Conservation (phyloP, 2,888 invertebrate genomes). For the Chrysotoxum bicinctum region DNA sequence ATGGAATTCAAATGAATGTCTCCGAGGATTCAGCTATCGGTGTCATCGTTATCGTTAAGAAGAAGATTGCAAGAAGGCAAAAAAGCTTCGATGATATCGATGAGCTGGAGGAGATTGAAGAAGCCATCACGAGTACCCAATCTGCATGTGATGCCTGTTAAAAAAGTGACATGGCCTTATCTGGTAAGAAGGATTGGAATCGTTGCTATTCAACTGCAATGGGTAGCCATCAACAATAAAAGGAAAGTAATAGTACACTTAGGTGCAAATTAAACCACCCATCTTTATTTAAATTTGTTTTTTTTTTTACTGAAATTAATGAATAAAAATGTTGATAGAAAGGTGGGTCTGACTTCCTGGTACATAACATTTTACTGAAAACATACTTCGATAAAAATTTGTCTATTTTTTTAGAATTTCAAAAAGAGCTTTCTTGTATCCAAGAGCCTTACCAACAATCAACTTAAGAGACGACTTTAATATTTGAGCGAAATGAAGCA, state of each 20-base stretch:
- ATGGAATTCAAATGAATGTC: constrained; percentile 46
- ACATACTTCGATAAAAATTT: no score
- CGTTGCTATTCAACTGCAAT: constrained; percentile 14
- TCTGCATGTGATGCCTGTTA: constrained; percentile 47
- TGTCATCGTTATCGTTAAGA: constrained; percentile 15
- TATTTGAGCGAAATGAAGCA: no score
- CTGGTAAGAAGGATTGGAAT: constrained; percentile 37
- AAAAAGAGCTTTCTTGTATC: no score
- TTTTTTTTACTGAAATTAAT: no score
- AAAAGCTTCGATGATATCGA: constrained; percentile 66
- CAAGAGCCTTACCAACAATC: no score
- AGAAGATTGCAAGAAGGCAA: constrained; percentile 46
- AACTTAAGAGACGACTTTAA: no score
- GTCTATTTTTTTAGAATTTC: no score
- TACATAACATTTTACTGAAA: no score
- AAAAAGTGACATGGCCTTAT: constrained; percentile 22
- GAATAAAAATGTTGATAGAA: no score
- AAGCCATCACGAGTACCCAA: constrained; percentile 41
- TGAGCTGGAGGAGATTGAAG: constrained; percentile 62
- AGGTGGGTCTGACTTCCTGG: no score
- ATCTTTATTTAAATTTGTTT: not conserved
- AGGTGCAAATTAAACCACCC: not conserved
- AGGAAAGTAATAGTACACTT: constrained; percentile 9
- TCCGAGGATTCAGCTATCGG: constrained; percentile 18
- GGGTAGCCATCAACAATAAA: constrained; percentile 36